Evolutionary conservation across 2,888 invertebrate genomes (phyloP).

Genomic region (Nymphalis c-album): DNA sequence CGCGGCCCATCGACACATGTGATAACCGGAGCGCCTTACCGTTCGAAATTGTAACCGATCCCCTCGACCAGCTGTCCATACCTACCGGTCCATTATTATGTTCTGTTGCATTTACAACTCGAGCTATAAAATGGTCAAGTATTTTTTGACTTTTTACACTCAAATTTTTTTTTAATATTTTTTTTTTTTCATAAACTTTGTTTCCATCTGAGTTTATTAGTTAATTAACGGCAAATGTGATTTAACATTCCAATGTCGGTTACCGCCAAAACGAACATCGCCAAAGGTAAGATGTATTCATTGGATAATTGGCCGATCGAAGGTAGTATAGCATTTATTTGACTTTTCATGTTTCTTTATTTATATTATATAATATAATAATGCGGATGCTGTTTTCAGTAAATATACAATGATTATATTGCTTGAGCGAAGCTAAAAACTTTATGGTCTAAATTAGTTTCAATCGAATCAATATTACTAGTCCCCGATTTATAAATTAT

Average conservation of each 20-base stretch:
- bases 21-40: conserved; percentile 46
- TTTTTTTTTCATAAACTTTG: conserved; percentile 61
- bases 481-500: conserved; percentile 21
- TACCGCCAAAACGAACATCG: conserved; percentile 69
- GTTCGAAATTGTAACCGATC: conserved; percentile 29
- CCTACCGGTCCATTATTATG: conserved; percentile 63
- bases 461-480: conserved; percentile 15
- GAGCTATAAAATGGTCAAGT: conserved; percentile 82
- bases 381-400: conserved; percentile 25
- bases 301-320: conserved; percentile 67
- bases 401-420: conserved; percentile 13
- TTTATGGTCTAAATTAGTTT: conserved; percentile 21
- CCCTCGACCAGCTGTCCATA: conserved; percentile 28
- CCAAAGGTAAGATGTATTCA: conserved; percentile 78
- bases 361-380: conserved; percentile 24
- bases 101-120: conserved; percentile 74
- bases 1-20: conserved; percentile 54
- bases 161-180: conserved; percentile 67
- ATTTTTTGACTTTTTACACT: conserved; percentile 83
- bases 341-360: conserved; percentile 59
- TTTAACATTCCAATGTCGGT: conserved; percentile 75
- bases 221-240: conserved; percentile 59
- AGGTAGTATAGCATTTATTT: conserved; percentile 83
- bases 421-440: conserved; percentile 25
- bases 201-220: conserved; percentile 65